These are phyloP conservation scores for Escarpia spicata DNA, from an alignment of 2,888 invertebrate species.

Conservation along the genomic window DNA sequence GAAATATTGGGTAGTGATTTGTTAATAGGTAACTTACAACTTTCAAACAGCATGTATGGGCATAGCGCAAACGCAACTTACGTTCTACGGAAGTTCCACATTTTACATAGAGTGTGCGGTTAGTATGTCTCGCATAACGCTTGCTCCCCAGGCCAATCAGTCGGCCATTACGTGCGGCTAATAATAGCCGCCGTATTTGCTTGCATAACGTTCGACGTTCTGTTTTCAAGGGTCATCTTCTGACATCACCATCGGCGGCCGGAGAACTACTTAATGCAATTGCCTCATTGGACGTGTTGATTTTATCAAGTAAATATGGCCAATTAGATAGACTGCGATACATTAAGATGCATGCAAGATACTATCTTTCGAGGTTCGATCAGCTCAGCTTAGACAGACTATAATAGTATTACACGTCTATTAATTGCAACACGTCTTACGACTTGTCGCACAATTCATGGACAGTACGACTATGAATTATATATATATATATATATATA, in stretches of 20 bases:
- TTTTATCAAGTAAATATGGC: conserved; percentile 6
- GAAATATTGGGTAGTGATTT: too few species aligned
- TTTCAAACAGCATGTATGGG: too few species aligned
- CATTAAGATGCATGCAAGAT: background rate
- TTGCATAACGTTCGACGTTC: background rate
- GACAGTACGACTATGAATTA: background rate
- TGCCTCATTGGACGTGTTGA: background rate
- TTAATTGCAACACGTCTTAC: background rate
- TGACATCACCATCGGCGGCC: background rate
- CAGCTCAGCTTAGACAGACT: background rate
- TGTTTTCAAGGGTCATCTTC: background rate
- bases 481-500: conserved; percentile 1
- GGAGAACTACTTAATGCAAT: background rate
- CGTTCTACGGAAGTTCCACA: background rate
- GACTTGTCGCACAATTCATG: background rate
- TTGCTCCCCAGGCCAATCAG: background rate
- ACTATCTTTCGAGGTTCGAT: background rate
- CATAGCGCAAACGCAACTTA: background rate
- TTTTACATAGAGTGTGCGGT: background rate
- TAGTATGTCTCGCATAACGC: background rate
- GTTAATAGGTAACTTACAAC: too few species aligned
- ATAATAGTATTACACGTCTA: background rate
- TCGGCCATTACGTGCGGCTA: background rate
- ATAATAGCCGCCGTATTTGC: background rate
- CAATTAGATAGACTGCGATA: conserved; percentile 16